Percentiles rank a stretch among this genome's conserved stretches.
These are phyloP conservation scores for Lathronympha strigana DNA, from an alignment of 2,888 invertebrate genomes.

Conservation along the genomic window DNA sequence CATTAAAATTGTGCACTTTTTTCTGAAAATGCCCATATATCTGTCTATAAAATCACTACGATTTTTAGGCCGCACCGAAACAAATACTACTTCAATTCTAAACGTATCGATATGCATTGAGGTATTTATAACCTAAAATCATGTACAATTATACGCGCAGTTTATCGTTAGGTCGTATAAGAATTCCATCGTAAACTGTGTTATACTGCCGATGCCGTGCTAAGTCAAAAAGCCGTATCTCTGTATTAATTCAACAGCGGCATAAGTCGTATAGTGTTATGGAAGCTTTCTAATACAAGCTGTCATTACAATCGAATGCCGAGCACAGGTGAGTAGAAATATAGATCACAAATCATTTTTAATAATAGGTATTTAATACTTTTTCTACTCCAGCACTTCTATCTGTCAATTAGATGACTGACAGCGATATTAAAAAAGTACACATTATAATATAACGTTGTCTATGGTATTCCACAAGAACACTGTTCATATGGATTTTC, in stretches of 20 bases:
- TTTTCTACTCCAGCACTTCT: too few relatives aligned
- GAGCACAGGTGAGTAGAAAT: background rate
- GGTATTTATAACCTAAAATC: constrained; percentile 23
- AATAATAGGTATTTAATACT: too few relatives aligned
- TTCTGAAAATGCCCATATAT: too few relatives aligned
- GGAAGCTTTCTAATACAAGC: background rate
- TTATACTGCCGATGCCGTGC: background rate
- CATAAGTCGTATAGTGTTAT: background rate
- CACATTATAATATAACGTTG: too few relatives aligned
- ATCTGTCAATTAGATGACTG: too few relatives aligned
- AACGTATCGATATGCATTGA: background rate
- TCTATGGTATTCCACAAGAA: too few relatives aligned
- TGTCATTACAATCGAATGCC: background rate
- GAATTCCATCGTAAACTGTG: constrained; percentile 13
- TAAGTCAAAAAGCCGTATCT: constrained; percentile 2
- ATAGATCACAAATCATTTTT: too few relatives aligned
- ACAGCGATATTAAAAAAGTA: too few relatives aligned
- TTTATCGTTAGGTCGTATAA: constrained; percentile 21
- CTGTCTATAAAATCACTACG: too few relatives aligned
- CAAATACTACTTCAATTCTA: background rate
- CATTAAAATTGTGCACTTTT: too few relatives aligned
- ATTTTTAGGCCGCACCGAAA: too few relatives aligned
- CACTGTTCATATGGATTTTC: too few relatives aligned
- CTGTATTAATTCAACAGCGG: background rate
- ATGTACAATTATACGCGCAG: constrained; percentile 19